Evolutionary conservation across 2,113 vertebrate genomes (phyloP), one percentile per base, ranked within the genome.

Genomic region (Oncorhynchus gorbuscha): DNA sequence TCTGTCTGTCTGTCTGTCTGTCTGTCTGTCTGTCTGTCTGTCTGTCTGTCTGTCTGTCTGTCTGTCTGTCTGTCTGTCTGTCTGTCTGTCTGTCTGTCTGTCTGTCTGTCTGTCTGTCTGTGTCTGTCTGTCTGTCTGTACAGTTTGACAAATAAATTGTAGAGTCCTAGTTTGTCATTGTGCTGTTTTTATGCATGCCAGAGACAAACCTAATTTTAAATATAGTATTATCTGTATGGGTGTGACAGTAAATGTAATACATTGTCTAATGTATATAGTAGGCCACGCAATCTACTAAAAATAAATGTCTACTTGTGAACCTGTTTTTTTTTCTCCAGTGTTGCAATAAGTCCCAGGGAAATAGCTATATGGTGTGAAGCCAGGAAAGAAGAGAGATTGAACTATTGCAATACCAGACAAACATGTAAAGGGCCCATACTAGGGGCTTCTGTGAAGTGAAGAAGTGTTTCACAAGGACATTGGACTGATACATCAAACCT

Each of bases 101-200:
- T 32, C 30, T 32, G 30, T 4, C 30, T 64, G 45, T 79, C 51
- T 72, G 51, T 62, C 73, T 62, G 55, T 66, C 20, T 65, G 32
- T 32, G 32, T 32, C 32, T 55, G 45, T 79, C 51, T 69, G 51
- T 62, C 73, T 51, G 45, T 66, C 20, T 59, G 5, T 30, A 14
- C 35, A 35, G 28, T 72, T 58, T 49, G 18, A 62, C 28, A 67
- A 75, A n/a, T 18, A 18, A 5, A 32, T 16, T 20, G 30, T 16
- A 35, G 16, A 62, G 59, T 22, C n/a, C 3, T 55, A 22, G n/a
- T 24, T 5, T 24, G 59, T 62, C 59, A 62, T 62, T 62, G n/a
- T 62, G 59, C n/a, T 51, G 79, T 84, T 87, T 87, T 81, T 85
- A 86, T 93, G 93, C 93, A 94, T 94, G 93, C 90, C 92, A 94